A percentile compares a stretch with the other conserved stretches of the same genome.
Evolutionary conservation across 2,797 vertebrate genomes (phyloP).

Genomic region (Hafferia zeledoni): DNA sequence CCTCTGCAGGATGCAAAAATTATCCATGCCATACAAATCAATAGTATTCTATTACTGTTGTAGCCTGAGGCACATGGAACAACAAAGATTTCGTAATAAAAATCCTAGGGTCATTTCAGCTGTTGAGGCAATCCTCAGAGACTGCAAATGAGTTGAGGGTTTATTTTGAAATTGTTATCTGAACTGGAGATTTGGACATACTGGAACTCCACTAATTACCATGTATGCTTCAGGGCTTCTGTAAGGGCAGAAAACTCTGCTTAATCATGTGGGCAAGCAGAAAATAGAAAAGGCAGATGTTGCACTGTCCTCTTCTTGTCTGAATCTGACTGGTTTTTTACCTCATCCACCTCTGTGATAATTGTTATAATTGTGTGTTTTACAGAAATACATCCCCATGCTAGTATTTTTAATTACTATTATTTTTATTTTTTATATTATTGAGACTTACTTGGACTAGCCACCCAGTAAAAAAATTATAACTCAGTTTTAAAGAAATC

Average conservation of each 20-base stretch:
- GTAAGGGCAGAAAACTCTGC: not conserved
- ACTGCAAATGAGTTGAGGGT: not conserved
- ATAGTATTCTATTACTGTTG: not conserved
- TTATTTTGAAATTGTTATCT: conserved; percentile 23
- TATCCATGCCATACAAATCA: not conserved
- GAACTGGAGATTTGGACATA: not conserved
- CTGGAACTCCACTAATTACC: not conserved
- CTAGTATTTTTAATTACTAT: not conserved
- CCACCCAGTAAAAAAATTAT: not conserved
- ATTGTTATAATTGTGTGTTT: not conserved
- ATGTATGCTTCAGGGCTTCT: not conserved
- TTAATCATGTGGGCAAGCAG: conserved; percentile 8
- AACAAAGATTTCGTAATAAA: conserved; percentile 11
- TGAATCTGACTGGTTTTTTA: conserved; percentile 28
- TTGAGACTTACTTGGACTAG: not conserved
- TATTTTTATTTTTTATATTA: not conserved
- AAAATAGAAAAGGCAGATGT: conserved; percentile 41
- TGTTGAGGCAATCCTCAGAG: conserved; percentile 1
- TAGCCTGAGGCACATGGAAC: not conserved
- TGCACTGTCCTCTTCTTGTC: conserved; percentile 10
- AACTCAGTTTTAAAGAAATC: not conserved
- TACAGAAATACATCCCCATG: not conserved
- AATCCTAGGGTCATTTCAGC: not conserved
- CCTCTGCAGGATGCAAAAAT: not conserved
- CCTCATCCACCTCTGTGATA: not conserved